Evolutionary conservation across 1,140 invertebrate genomes (phyloP), one percentile per base, ranked within the genome.

Genomic region (Phymorhynchus buccinoides): DNA sequence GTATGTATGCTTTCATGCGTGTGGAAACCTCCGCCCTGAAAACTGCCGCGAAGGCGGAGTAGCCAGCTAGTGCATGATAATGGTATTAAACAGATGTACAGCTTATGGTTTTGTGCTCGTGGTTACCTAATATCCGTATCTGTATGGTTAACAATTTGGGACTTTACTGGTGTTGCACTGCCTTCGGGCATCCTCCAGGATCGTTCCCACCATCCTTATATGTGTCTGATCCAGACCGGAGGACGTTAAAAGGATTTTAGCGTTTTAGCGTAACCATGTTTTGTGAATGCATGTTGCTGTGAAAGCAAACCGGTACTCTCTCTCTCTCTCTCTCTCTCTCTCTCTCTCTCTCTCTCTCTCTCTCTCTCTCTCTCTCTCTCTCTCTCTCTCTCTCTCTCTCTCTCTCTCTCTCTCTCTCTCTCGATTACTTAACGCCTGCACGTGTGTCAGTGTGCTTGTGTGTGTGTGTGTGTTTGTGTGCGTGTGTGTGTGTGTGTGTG

Each of bases 381-480:
- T 62, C 56, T 62, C 56, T 62, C 56, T 62, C 56, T 62, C 56
- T 62, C 6, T 62, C 6, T 62, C 6, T 62, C 6, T 62, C 6
- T 62, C 6, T 62, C 6, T 62, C 6, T 62, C 6, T 62, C 6
- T 62, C 6, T 62, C 6, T 62, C 6, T 62, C 6, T 62, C 56
- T 12, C 18, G 3, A 14, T 7, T 22, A 14, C 56, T 12, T 22
- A 14, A 7, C 27, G 16, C 3, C 18, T 62, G 18, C 27, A 22
- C 18, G 18, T 62, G 56, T 62, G 56, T 62, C 16, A 22, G 56
- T 62, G 56, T 62, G 56, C 27, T 14, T 62, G 56, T 62, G 56
- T 62, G 56, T 62, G 56, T 62, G 56, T 62, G 56, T 62, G 56
- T 62, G 56, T 62, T 14, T 62, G 56, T 62, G 56, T 62, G 56